A percentile compares a stretch with the other conserved stretches of the same genome.
phyloP scores from a whole-genome alignment of 1,140 invertebrate species.

The Halesus radiatus region DNA sequence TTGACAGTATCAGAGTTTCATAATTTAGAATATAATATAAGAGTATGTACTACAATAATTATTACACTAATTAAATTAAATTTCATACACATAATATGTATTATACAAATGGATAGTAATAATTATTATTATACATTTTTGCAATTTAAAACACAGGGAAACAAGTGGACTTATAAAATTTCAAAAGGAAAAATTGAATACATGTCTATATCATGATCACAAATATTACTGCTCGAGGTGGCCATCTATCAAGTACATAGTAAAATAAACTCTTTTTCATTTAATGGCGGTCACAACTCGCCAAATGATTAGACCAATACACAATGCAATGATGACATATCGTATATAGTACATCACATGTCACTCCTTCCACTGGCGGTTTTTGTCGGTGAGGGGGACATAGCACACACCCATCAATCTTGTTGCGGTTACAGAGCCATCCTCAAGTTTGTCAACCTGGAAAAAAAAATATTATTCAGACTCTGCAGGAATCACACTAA shows the following conservation, averaged over 20 bases:
- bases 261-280: slow-evolving; percentile 8
- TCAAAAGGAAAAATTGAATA: not conserved
- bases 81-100: too few species aligned
- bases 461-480: slow-evolving; percentile 47
- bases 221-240: not conserved
- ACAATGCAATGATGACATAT: slow-evolving; percentile 17
- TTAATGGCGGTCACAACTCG: slow-evolving; percentile 9
- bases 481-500: too few species aligned
- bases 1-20: too few species aligned
- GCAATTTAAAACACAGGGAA: not conserved
- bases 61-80: too few species aligned
- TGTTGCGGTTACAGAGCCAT: slow-evolving; percentile 85
- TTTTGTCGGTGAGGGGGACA: slow-evolving; percentile 92
- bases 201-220: not conserved
- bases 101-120: too few species aligned
- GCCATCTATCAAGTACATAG: not conserved
- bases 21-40: too few species aligned
- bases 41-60: too few species aligned
- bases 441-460: slow-evolving; percentile 88
- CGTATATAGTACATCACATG: not conserved
- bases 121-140: not conserved
- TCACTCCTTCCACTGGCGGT: slow-evolving; percentile 66
- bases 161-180: not conserved
- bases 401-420: slow-evolving; percentile 96
- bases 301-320: slow-evolving; percentile 32